Conservation (phyloP, 1,140 invertebrate species). For the Orchesella cincta region DNA sequence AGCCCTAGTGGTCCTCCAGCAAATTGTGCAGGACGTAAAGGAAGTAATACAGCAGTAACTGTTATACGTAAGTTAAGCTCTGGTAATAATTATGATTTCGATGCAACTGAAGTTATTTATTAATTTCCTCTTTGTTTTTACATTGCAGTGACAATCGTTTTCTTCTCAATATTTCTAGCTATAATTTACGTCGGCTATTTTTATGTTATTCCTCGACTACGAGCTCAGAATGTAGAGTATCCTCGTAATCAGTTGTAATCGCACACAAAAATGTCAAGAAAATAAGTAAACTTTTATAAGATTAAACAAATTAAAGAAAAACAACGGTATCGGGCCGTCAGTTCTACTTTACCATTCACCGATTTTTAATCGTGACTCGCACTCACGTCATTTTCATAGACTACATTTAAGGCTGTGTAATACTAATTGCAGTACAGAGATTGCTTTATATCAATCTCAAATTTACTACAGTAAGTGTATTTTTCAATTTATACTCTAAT, state of each 20-base stretch:
- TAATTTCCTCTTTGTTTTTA: background rate
- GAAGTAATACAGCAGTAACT: slow-evolving; percentile 7
- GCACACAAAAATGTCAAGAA: too few species aligned
- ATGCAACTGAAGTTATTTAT: background rate
- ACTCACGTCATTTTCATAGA: too few species aligned
- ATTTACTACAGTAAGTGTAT: too few species aligned
- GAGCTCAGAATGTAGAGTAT: background rate
- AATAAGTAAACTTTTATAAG: too few species aligned
- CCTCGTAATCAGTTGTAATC: slow-evolving; percentile 7
- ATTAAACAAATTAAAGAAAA: too few species aligned
- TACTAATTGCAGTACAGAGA: too few species aligned
- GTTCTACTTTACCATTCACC: too few species aligned
- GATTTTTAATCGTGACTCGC: too few species aligned
- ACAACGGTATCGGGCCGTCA: too few species aligned
- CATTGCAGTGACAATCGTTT: slow-evolving; percentile 12
- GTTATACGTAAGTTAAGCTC: slow-evolving; percentile 8
- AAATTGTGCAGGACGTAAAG: background rate
- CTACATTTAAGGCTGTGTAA: too few species aligned
- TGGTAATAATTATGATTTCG: background rate
- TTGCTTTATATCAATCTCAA: too few species aligned
- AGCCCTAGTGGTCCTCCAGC: background rate
- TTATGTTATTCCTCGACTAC: background rate
- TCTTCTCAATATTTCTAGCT: background rate
- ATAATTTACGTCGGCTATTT: slow-evolving; percentile 5
- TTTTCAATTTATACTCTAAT: too few species aligned